A percentile compares a stretch with the other conserved stretches of the same genome.
These are phyloP conservation scores for Steinernema hermaphroditum DNA, from an alignment of 2,888 invertebrate species.

Conservation along the genomic window DNA sequence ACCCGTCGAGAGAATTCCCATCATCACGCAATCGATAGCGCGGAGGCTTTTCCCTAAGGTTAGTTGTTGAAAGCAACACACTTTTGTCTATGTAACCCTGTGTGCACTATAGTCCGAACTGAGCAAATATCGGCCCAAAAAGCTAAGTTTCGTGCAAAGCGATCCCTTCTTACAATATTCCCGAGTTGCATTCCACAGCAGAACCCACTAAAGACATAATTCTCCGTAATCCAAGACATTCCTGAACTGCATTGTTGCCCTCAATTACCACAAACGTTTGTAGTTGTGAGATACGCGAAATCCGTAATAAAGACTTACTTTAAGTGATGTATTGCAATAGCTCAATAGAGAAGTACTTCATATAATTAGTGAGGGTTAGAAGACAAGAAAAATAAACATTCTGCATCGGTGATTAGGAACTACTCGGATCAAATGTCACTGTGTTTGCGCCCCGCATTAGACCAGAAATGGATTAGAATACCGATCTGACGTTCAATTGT, in stretches of 20 bases:
- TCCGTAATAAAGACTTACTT: too few relatives aligned
- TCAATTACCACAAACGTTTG: too few relatives aligned
- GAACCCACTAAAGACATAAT: neutral
- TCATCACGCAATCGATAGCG: conserved; percentile 4
- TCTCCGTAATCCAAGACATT: neutral
- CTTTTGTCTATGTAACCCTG: neutral
- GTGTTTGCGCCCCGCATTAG: too few relatives aligned
- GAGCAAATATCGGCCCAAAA: neutral
- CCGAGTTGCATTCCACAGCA: neutral
- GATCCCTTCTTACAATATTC: conserved; percentile 8
- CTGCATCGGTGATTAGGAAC: too few relatives aligned
- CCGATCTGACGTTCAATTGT: neutral
- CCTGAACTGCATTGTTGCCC: too few relatives aligned
- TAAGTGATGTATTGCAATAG: too few relatives aligned
- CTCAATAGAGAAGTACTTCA: too few relatives aligned
- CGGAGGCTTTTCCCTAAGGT: conserved; percentile 10
- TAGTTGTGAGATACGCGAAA: too few relatives aligned
- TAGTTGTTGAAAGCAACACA: neutral
- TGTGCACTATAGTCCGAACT: conserved; percentile 18
- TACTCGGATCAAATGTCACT: too few relatives aligned
- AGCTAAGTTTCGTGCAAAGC: neutral
- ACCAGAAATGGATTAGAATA: too few relatives aligned
- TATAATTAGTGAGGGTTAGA: too few relatives aligned
- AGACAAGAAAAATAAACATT: too few relatives aligned
- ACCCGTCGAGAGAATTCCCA: conserved; percentile 6